These are phyloP conservation scores for Liasis olivaceus DNA, from an alignment of 2,797 vertebrate genomes.

Conservation along the genomic window DNA sequence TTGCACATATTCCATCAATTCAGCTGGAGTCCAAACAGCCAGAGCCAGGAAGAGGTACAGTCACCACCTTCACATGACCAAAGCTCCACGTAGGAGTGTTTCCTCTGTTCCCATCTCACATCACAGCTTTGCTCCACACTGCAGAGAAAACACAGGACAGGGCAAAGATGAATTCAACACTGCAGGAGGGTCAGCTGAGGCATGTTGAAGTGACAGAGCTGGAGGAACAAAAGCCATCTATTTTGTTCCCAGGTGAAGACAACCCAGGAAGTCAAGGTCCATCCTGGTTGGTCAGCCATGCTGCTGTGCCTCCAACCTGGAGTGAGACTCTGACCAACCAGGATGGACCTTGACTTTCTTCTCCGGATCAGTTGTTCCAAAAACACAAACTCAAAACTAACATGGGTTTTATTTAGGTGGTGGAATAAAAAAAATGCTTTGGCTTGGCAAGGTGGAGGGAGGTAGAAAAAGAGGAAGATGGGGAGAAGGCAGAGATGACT, in stretches of 20 bases:
- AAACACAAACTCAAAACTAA: background rate
- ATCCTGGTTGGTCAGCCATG: background rate
- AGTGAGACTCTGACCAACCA: background rate
- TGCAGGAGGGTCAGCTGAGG: no score
- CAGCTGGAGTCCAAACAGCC: background rate
- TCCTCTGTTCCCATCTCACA: background rate
- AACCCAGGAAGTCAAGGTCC: background rate
- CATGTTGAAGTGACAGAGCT: no score
- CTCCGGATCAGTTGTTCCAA: background rate
- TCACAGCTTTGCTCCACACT: background rate
- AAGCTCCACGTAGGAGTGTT: background rate
- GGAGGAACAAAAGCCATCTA: background rate
- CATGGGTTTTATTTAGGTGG: background rate
- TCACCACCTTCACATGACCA: background rate
- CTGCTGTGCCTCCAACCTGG: background rate
- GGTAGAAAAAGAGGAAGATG: background rate
- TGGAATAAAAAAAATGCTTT: background rate
- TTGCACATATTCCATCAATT: background rate
- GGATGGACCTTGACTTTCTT: background rate
- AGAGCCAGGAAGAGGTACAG: background rate
- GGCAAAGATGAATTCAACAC: background rate
- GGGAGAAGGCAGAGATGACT: background rate
- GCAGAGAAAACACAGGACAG: background rate
- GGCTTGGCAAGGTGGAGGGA: background rate
- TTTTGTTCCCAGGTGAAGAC: background rate